These are phyloP conservation scores for Augochlorella aurata DNA, from an alignment of 2,888 invertebrate genomes.

Conservation along the genomic window DNA sequence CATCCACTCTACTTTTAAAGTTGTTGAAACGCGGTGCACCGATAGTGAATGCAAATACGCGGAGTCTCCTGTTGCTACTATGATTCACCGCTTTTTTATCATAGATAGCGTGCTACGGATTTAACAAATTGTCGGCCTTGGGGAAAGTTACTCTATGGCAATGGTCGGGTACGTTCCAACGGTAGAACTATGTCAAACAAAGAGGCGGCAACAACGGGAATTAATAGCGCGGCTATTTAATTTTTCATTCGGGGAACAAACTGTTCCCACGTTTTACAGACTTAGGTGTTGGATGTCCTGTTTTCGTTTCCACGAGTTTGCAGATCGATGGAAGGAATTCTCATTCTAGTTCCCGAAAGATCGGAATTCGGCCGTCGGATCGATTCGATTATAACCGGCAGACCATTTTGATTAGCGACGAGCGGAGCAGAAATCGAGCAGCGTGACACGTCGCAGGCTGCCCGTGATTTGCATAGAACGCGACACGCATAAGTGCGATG, in stretches of 20 bases:
- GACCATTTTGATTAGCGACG: background rate
- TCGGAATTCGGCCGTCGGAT: background rate
- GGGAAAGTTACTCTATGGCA: background rate
- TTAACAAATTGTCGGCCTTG: background rate
- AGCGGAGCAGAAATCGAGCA: background rate
- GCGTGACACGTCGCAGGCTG: background rate
- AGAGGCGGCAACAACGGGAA: too few species aligned
- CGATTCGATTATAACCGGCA: background rate
- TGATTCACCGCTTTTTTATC: background rate
- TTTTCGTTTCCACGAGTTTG: too few species aligned
- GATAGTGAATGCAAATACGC: background rate
- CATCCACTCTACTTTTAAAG: background rate
- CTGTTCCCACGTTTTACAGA: too few species aligned
- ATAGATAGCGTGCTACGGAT: background rate
- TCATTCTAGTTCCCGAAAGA: too few species aligned
- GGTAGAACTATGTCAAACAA: background rate
- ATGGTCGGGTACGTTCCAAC: background rate
- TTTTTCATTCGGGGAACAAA: too few species aligned
- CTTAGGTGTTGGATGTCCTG: too few species aligned
- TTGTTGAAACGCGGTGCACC: background rate
- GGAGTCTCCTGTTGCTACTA: background rate
- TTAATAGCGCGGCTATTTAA: too few species aligned
- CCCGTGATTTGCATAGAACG: background rate
- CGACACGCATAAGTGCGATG: background rate
- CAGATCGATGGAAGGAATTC: too few species aligned